Conservation (phyloP, 2,797 vertebrate species). For the Girardinus metallicus region DNA sequence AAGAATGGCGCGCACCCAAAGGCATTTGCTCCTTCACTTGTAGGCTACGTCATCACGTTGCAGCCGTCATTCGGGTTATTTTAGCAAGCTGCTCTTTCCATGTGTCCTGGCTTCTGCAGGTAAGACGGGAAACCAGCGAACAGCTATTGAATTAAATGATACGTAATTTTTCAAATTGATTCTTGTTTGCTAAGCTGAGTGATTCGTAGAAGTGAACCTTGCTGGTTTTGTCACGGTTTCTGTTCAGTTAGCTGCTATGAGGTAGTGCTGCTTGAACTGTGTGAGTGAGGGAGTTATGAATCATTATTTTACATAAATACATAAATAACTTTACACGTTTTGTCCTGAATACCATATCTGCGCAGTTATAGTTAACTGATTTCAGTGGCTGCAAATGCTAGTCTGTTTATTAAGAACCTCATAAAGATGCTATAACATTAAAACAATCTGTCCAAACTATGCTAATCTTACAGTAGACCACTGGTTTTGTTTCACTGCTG, state of each 20-base stretch:
- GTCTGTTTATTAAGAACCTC: not conserved
- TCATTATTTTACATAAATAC: not conserved
- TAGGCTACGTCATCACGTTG: conserved; percentile 29
- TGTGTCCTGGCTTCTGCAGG: conserved; percentile 37
- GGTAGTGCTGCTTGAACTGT: not conserved
- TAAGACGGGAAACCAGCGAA: conserved; percentile 14
- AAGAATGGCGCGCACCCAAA: not conserved
- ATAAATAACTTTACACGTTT: not conserved
- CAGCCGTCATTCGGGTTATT: not conserved
- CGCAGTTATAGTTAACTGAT: not conserved
- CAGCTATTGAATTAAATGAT: not conserved
- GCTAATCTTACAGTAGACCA: not conserved
- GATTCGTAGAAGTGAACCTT: not conserved
- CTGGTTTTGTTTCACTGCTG: not conserved
- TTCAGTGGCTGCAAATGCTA: not conserved
- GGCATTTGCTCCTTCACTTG: not conserved
- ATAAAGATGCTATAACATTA: not conserved
- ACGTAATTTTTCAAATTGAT: not conserved
- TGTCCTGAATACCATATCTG: not conserved
- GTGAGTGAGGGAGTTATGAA: not conserved
- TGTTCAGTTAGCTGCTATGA: conserved; percentile 2
- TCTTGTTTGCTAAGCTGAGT: no score
- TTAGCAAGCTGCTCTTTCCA: not conserved
- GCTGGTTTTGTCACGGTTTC: not conserved
- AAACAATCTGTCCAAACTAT: not conserved